These are phyloP conservation scores for Ondatra zibethicus DNA, from an alignment of 2,113 vertebrate genomes.

Conservation along the genomic window DNA sequence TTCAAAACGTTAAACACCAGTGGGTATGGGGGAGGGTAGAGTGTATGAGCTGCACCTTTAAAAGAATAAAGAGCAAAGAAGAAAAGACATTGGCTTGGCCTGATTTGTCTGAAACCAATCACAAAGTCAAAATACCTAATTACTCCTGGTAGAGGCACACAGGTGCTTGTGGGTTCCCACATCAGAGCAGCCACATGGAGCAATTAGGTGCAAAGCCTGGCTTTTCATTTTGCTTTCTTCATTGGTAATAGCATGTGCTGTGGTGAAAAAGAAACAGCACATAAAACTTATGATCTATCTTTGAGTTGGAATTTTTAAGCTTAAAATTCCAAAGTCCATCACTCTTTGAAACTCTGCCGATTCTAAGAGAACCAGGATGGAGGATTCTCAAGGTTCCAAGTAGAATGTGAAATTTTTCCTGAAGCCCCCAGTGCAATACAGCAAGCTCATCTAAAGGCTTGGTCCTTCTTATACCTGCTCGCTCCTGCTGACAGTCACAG, in stretches of 20 bases:
- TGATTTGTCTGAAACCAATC: not conserved
- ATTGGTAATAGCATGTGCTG: no score
- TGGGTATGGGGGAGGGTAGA: not conserved
- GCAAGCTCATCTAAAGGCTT: slow-evolving; percentile 7
- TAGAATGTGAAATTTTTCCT: not conserved
- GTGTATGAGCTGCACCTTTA: not conserved
- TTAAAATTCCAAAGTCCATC: not conserved
- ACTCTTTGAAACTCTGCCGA: not conserved
- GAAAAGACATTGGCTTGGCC: not conserved
- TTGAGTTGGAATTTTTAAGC: not conserved
- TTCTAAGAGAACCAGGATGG: not conserved
- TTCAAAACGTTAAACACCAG: not conserved
- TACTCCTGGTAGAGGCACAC: not conserved
- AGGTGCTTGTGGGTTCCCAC: not conserved
- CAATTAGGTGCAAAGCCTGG: not conserved
- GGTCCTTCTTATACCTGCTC: not conserved
- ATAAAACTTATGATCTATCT: not conserved
- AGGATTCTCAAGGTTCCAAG: not conserved
- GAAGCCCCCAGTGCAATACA: not conserved
- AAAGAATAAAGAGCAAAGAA: not conserved
- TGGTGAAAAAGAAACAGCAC: not conserved
- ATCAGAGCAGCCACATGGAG: not conserved
- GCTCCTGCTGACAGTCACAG: slow-evolving; percentile 14
- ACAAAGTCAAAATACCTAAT: not conserved
- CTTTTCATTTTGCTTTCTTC: not conserved